These are phyloP conservation scores for Cervus canadensis DNA, from an alignment of 2,113 vertebrate genomes.

Conservation along the genomic window DNA sequence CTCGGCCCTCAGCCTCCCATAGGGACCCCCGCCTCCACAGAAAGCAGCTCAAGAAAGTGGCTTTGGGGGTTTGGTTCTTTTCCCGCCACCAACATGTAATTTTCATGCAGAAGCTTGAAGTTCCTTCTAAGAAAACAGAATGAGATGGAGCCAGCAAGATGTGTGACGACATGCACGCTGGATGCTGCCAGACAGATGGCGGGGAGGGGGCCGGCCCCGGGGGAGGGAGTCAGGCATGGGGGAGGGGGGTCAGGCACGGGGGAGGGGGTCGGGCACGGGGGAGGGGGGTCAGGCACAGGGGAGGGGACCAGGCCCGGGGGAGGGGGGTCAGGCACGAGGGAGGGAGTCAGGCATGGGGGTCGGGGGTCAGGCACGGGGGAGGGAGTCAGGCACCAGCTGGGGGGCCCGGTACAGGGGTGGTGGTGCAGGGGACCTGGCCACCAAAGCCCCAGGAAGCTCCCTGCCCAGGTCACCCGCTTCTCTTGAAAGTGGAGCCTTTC, in stretches of 20 bases:
- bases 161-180: slow-evolving; percentile 44
- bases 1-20: background rate
- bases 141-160: slow-evolving; percentile 72
- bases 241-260: too few species aligned
- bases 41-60: background rate
- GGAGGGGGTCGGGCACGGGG: too few species aligned
- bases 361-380: too few species aligned
- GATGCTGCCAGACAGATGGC: slow-evolving; percentile 19
- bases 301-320: too few species aligned
- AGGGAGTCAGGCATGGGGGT: too few species aligned
- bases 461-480: slow-evolving; percentile 15
- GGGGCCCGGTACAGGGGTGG: too few species aligned
- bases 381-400: too few species aligned
- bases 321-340: too few species aligned
- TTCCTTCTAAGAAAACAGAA: slow-evolving; percentile 71
- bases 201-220: accelerated
- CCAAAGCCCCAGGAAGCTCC: slow-evolving; percentile 59
- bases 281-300: too few species aligned
- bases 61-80: background rate
- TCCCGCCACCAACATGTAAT: background rate
- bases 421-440: background rate
- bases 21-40: background rate
- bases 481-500: background rate
- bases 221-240: too few species aligned
- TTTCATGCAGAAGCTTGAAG: slow-evolving; percentile 50